A percentile compares a stretch with the other conserved stretches of the same genome.
These are phyloP conservation scores for Phalanger gymnotis DNA, from an alignment of 2,797 vertebrate species.

Conservation along the genomic window DNA sequence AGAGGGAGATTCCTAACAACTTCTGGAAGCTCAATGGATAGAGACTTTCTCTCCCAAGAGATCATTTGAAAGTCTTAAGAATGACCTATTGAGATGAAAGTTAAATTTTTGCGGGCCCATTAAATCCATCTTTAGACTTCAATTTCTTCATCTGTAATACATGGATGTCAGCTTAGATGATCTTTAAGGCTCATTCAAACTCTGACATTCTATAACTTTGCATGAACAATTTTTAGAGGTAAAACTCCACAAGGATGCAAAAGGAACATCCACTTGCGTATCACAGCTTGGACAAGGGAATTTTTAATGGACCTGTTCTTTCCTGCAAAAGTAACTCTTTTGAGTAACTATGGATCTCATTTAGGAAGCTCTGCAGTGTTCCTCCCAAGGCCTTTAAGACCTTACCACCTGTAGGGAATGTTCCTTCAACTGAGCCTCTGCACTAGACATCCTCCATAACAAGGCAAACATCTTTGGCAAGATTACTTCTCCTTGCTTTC, in stretches of 20 bases:
- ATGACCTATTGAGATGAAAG: neutral
- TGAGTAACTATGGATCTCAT: neutral
- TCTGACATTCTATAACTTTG: neutral
- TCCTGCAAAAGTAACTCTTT: neutral
- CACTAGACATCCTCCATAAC: neutral
- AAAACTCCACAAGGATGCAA: neutral
- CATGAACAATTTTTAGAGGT: neutral
- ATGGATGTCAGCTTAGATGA: neutral
- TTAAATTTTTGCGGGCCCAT: neutral
- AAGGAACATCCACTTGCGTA: neutral
- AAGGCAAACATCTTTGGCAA: neutral
- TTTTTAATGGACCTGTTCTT: neutral
- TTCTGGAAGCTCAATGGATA: neutral
- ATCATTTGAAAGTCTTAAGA: neutral
- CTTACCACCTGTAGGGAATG: neutral
- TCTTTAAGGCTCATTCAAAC: neutral
- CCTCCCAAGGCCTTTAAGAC: neutral
- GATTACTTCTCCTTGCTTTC: neutral
- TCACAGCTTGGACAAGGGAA: neutral
- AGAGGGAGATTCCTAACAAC: neutral
- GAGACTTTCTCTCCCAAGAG: neutral
- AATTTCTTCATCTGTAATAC: neutral
- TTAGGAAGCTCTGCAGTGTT: neutral
- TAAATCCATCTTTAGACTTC: neutral
- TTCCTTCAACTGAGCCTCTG: neutral